These are phyloP conservation scores for Telmatherina bonti DNA, from an alignment of 2,797 vertebrate species.

Conservation along the genomic window DNA sequence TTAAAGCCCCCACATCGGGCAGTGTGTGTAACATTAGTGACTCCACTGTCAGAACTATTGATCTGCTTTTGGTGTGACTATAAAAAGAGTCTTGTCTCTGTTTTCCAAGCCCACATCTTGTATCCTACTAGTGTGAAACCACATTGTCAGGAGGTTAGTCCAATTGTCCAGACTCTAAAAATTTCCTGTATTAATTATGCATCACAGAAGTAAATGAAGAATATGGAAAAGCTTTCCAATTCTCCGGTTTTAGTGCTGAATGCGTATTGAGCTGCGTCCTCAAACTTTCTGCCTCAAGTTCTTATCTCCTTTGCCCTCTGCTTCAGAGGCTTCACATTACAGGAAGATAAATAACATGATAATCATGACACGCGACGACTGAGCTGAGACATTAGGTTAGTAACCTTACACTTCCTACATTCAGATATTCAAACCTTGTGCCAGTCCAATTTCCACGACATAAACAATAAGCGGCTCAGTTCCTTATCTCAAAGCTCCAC, in stretches of 20 bases:
- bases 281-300: slow-evolving; percentile 8
- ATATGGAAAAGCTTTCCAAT: not conserved
- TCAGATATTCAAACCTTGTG: not conserved
- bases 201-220: slow-evolving; percentile 50
- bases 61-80: slow-evolving; percentile 64
- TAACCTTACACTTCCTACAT: not conserved
- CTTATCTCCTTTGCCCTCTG: slow-evolving; percentile 5
- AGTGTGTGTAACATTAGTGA: slow-evolving; percentile 26
- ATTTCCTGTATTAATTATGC: slow-evolving; percentile 73
- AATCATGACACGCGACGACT: not conserved
- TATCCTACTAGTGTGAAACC: slow-evolving; percentile 31
- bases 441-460: not conserved
- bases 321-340: slow-evolving; percentile 11
- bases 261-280: slow-evolving; percentile 13
- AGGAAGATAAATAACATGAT: not conserved
- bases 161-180: slow-evolving; percentile 47
- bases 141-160: slow-evolving; percentile 28
- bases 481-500: not conserved
- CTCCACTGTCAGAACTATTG: slow-evolving; percentile 56
- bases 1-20: slow-evolving; percentile 43
- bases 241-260: not conserved
- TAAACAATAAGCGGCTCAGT: not conserved
- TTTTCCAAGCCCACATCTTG: slow-evolving; percentile 45
- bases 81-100: slow-evolving; percentile 64
- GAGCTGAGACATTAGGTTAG: not conserved